Conservation (phyloP, 2,797 vertebrate genomes). For the Melanotaenia parkinsoni region DNA sequence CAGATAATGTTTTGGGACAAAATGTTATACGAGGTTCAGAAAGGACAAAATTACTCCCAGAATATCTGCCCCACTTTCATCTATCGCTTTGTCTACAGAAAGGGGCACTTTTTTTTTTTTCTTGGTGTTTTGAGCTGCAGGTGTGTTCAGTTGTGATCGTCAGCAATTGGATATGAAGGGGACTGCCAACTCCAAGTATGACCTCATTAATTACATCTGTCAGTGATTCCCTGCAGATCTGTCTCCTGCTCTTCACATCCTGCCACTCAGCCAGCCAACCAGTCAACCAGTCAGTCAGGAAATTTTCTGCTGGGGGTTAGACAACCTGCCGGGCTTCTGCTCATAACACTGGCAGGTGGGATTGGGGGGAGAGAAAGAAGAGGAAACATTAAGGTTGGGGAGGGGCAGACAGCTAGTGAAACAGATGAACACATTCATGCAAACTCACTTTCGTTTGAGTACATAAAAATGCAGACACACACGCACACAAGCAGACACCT, state of each 20-base stretch:
- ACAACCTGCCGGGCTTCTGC: conserved; percentile 75
- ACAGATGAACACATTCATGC: conserved; percentile 73
- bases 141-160: conserved; percentile 78
- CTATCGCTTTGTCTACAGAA: conserved; percentile 49
- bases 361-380: conserved; percentile 42
- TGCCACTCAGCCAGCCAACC: conserved; percentile 79
- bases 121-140: conserved; percentile 66
- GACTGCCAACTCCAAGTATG: conserved; percentile 80
- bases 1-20: conserved; percentile 32
- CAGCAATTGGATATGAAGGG: conserved; percentile 81
- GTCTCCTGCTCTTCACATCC: conserved; percentile 79
- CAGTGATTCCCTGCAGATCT: conserved; percentile 81
- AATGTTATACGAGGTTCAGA: conserved; percentile 32
- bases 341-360: conserved; percentile 77
- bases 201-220: conserved; percentile 86
- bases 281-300: conserved; percentile 80
- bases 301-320: conserved; percentile 78
- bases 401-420: conserved; percentile 43
- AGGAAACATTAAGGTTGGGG: conserved; percentile 50
- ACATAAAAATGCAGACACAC: conserved; percentile 63
- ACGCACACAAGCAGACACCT: conserved; percentile 58
- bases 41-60: conserved; percentile 33
- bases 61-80: conserved; percentile 34
- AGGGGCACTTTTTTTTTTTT: conserved; percentile 32
- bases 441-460: conserved; percentile 63